Evolutionary conservation across 2,797 vertebrate species (phyloP).

Genomic region (Pangasius krempfi): DNA sequence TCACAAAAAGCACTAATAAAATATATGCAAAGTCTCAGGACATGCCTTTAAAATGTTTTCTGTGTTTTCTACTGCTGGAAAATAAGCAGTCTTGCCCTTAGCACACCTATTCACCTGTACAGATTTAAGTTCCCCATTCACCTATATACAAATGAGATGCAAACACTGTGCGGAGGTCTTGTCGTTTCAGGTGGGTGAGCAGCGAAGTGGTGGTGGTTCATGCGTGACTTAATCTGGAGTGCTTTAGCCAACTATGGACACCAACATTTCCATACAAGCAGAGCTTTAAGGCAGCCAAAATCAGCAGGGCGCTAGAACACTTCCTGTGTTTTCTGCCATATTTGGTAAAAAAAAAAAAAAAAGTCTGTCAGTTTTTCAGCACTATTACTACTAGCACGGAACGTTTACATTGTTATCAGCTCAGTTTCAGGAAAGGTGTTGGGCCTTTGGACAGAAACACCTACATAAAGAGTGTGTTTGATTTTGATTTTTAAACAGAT

Average conservation of each 20-base stretch:
- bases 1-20: not conserved
- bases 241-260: conserved; percentile 53
- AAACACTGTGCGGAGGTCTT: conserved; percentile 53
- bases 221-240: conserved; percentile 53
- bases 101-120: conserved; percentile 33
- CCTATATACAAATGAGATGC: conserved; percentile 57
- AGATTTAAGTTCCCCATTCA: conserved; percentile 40
- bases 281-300: conserved; percentile 30
- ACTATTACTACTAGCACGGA: not conserved
- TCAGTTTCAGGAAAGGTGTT: not conserved
- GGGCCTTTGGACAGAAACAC: not conserved
- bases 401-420: not conserved
- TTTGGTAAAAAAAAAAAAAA: not conserved
- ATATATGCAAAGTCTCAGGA: not conserved
- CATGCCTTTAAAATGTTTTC: not conserved
- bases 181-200: conserved; percentile 57
- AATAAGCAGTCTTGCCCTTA: conserved; percentile 14
- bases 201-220: conserved; percentile 53
- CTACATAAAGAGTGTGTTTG: not conserved
- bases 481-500: conserved; percentile 4
- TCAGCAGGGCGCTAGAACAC: not conserved
- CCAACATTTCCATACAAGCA: conserved; percentile 59
- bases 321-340: conserved; percentile 23
- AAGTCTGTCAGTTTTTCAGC: not conserved
- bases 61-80: not conserved